These are phyloP conservation scores for Tarsius wallacei DNA, from an alignment of 2,797 vertebrate species.

Conservation along the genomic window DNA sequence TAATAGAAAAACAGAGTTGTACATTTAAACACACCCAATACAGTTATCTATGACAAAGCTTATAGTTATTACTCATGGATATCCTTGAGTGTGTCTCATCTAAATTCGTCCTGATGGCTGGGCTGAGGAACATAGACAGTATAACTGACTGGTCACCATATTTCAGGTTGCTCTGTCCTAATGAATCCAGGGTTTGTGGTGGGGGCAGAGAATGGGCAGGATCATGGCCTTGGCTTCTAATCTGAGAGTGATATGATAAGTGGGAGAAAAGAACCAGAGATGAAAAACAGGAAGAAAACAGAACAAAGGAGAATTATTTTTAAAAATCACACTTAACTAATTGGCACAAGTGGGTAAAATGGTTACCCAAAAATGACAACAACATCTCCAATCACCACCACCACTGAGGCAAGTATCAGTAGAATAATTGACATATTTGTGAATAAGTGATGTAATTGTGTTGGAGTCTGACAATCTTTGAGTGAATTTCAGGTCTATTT, in stretches of 20 bases:
- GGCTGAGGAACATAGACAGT: background rate
- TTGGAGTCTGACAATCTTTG: slow-evolving; percentile 24
- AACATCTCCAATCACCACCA: background rate
- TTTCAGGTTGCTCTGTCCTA: slow-evolving; percentile 13
- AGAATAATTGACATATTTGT: background rate
- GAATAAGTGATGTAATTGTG: background rate
- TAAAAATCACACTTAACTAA: slow-evolving; percentile 45
- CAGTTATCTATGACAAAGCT: slow-evolving; percentile 80
- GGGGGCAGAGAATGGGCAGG: background rate
- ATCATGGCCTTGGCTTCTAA: slow-evolving; percentile 8
- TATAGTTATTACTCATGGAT: slow-evolving; percentile 75
- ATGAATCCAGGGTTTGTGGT: slow-evolving; percentile 37
- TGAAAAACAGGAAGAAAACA: background rate
- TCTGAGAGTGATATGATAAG: background rate
- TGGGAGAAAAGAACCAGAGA: slow-evolving; percentile 40
- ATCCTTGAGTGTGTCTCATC: slow-evolving; percentile 59
- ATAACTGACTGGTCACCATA: background rate
- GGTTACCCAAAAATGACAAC: background rate
- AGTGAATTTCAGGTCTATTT: slow-evolving; percentile 51
- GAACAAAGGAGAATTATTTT: slow-evolving; percentile 38
- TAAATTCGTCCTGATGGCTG: slow-evolving; percentile 55
- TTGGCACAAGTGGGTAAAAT: slow-evolving; percentile 11
- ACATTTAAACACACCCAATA: slow-evolving; percentile 82
- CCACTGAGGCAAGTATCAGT: background rate
- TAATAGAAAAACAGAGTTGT: slow-evolving; percentile 85